These are phyloP conservation scores for Neodiprion pinetum DNA, from an alignment of 1,140 invertebrate genomes.

Conservation along the genomic window DNA sequence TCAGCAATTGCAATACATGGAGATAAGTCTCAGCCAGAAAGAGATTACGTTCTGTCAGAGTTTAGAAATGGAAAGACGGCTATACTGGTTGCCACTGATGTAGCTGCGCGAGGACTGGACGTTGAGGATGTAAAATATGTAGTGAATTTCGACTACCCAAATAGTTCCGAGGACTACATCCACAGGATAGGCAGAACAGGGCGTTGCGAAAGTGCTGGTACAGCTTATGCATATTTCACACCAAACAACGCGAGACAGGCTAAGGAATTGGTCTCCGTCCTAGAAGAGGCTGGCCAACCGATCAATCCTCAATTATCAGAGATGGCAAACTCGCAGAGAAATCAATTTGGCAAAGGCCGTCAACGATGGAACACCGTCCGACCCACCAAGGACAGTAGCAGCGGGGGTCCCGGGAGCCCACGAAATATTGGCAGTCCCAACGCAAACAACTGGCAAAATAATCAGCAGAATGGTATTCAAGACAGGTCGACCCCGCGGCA, in stretches of 20 bases:
- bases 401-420: conserved; percentile 48
- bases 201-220: conserved; percentile 91
- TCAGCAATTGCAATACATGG: conserved; percentile 95
- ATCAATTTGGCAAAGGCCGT: conserved; percentile 57
- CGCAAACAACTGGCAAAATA: conserved; percentile 49
- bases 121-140: conserved; percentile 99
- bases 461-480: conserved; percentile 39
- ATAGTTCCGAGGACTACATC: conserved; percentile 98
- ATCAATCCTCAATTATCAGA: conserved; percentile 78
- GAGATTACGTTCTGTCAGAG: conserved; percentile 91
- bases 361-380: conserved; percentile 62
- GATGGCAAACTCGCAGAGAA: conserved; percentile 63
- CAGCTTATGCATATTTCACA: conserved; percentile 98
- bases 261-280: conserved; percentile 85
- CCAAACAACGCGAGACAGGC: conserved; percentile 88
- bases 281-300: conserved; percentile 91
- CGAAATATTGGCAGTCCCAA: conserved; percentile 55
- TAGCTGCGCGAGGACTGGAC: conserved; percentile 96
- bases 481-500: conserved; percentile 44
- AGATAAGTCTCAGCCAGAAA: conserved; percentile 96
- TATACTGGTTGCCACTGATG: conserved; percentile 98
- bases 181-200: conserved; percentile 97
- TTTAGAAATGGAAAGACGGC: conserved; percentile 92
- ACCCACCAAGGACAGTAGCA: conserved; percentile 52
- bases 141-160: conserved; percentile 99